Base-by-base conservation (phyloP, 1,140 invertebrate species). In the Atta colombica region DNA sequence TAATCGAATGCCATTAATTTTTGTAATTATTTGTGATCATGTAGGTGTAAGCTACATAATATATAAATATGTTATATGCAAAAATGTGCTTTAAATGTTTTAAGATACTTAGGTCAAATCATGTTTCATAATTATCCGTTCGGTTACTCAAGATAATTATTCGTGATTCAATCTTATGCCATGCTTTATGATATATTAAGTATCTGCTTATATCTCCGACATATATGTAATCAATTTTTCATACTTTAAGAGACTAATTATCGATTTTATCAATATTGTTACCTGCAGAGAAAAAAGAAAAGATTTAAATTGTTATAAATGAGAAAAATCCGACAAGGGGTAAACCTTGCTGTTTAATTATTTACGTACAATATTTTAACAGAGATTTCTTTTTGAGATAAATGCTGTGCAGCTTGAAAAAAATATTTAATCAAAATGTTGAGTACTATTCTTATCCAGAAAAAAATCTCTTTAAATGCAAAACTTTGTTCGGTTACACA, bases 261-360 rank as follows among this genome's bases (percentile, higher is more conserved):
- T 35, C 18, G 28, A 53, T 68, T 66, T 65, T 35, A 68, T 78
- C 31, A 7, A 53, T 31, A 78, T 65, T 16, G 1, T 31, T 25
- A n/a, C 14, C 7, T 35, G 18, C 18, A 2, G 10, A 8, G 12
- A 0, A n/a, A 3, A 53, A 16, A 21, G 3, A 16, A 65, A 2
- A 14, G 4, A 25, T 78, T 65, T 49, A 51, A 21, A 35, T 66
- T 66, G 12, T 51, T 31, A n/a, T 10, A 78, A 78, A 78, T 31
- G 45, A 77, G 35, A 77, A 61, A 80, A 61, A 80, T 80, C 16
- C 12, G 49, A 53, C 68, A 35, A 35, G 25, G 14, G 16, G 61
- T 10, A 39, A 21, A n/a, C 28, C 35, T 35, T 45, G 55, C 8
- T 77, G 35, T 61, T 61, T 77, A 45, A 61, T 61, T 61, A n/a